Base-by-base conservation (phyloP, 2,888 invertebrate species). In the Drymonia ruficornis region DNA sequence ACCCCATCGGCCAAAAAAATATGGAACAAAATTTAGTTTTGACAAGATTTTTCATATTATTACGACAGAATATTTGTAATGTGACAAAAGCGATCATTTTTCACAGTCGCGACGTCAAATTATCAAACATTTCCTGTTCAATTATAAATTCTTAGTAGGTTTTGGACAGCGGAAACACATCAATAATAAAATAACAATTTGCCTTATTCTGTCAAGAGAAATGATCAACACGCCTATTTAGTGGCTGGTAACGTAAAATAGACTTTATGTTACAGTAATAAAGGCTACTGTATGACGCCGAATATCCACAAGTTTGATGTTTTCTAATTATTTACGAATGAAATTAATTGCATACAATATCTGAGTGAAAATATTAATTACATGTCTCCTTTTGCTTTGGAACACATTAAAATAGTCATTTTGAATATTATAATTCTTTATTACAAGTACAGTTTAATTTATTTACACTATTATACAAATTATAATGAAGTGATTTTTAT, bases 141-240 rank as follows among this genome's bases (percentile, higher is more conserved):
- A 56, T 56, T 61, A 63, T 61, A 64, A 59, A 69, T 69, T 52
- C 55, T 42, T 47, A 49, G 64, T 40, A 28, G 55, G 53, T 59
- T 56, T 55, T 51, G 48, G 55, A 52, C 34, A 61, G 65, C 75
- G 76, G 75, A 73, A 71, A 56, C 71, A 42, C 58, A 74, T 76
- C 68, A 72, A 76, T 75, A 65, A 68, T 65, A 57, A 53, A 59
- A 59, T 61, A 66, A 72, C 59, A 70, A 76, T 71, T 71, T 72
- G 69, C 71, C 72, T 67, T 65, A 61, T 70, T 65, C 67, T 70
- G 72, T 68, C 72, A 66, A 36, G 53, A 65, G 63, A 71, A 67
- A 60, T 56, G 49, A 61, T 53, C 45, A 53, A 57, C 28, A 56
- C 56, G 52, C 63, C 63, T 63, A 56, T 49, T 57, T 57, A 51